Evolutionary conservation across 1,140 invertebrate species (phyloP).

Genomic region (Vanessa tameamea): DNA sequence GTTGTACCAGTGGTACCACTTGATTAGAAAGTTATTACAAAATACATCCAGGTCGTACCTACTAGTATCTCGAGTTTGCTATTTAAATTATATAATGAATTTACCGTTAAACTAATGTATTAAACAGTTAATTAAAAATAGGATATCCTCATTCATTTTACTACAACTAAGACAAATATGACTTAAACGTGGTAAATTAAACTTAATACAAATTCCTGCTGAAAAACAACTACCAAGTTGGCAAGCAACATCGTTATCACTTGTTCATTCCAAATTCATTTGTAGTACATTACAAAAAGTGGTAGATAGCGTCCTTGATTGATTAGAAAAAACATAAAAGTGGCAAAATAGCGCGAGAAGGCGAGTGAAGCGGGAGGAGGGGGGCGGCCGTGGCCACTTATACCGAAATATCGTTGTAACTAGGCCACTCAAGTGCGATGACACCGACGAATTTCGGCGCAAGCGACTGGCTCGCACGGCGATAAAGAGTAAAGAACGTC

Average conservation of each 20-base stretch:
- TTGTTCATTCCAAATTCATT: slow-evolving; percentile 12
- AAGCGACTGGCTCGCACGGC: slow-evolving; percentile 43
- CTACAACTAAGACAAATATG: too few species aligned
- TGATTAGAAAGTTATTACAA: too few species aligned
- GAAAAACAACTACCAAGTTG: neutral
- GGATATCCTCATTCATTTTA: too few species aligned
- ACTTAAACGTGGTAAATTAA: too few species aligned
- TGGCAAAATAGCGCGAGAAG: slow-evolving; percentile 34
- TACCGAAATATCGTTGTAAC: slow-evolving; percentile 73
- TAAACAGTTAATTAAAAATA: too few species aligned
- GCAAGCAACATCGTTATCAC: slow-evolving; percentile 12
- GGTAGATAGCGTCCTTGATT: slow-evolving; percentile 17
- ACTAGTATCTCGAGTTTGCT: too few species aligned
- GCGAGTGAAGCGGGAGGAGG: slow-evolving; percentile 29
- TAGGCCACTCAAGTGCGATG: slow-evolving; percentile 69
- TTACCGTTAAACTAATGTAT: too few species aligned
- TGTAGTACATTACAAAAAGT: slow-evolving; percentile 5
- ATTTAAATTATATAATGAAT: too few species aligned
- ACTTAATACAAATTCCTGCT: neutral
- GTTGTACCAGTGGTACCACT: too few species aligned
- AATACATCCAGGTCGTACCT: too few species aligned
- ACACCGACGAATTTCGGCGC: slow-evolving; percentile 68
- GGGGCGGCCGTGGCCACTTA: slow-evolving; percentile 50
- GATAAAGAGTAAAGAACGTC: slow-evolving; percentile 40
- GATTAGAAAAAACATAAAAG: slow-evolving; percentile 23